phyloP scores from a whole-genome alignment of 2,113 vertebrate species.

The Trogon melanurus region DNA sequence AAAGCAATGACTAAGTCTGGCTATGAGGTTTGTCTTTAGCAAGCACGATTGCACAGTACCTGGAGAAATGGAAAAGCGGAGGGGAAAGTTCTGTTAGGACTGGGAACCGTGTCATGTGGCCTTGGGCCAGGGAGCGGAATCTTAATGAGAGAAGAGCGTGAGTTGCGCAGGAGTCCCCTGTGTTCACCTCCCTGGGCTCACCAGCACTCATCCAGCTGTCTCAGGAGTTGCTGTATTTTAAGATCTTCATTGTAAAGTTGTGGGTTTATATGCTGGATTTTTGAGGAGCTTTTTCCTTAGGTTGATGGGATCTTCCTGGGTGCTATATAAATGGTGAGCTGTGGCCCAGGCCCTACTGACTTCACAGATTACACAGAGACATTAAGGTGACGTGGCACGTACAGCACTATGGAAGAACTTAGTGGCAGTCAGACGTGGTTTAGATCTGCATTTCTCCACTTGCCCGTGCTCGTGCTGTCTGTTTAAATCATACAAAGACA shows the following conservation, averaged over 20 bases:
- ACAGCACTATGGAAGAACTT: not conserved
- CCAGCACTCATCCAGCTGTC: not conserved
- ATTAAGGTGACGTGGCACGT: not conserved
- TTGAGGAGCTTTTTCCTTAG: not conserved
- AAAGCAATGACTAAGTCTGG: not conserved
- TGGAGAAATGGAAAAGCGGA: not conserved
- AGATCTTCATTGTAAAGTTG: not conserved
- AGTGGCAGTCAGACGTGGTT: fast-evolving
- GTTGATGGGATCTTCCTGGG: not conserved
- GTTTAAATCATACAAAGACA: not conserved
- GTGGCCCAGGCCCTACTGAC: not conserved
- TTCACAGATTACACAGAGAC: not conserved
- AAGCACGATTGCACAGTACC: not conserved
- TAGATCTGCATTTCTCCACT: not conserved
- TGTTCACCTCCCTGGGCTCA: not conserved
- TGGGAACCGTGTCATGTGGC: not conserved
- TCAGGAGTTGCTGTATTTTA: not conserved
- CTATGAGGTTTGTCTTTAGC: not conserved
- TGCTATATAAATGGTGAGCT: not conserved
- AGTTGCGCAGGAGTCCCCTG: not conserved
- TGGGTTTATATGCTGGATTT: not conserved
- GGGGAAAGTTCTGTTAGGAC: not conserved
- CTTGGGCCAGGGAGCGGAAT: not conserved
- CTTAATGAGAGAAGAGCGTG: not conserved
- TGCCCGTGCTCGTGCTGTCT: fast-evolving